Evolutionary conservation across 2,888 invertebrate genomes (phyloP).

Genomic region (Gortyna flavago): DNA sequence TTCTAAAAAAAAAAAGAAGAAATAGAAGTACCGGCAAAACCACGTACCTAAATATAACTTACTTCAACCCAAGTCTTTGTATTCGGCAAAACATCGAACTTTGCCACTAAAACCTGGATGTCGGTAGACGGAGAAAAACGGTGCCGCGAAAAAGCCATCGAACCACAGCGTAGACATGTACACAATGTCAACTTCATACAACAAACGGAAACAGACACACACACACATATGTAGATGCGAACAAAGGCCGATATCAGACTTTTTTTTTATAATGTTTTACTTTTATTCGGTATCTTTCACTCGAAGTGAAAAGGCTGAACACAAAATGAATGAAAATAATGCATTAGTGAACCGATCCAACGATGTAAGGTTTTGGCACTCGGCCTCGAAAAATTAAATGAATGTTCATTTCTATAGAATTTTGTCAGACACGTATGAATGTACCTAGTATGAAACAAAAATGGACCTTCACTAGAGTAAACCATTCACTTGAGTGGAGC

Average conservation of each 20-base stretch:
- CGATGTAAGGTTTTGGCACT: background rate
- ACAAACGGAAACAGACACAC: background rate
- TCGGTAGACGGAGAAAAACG: constrained; percentile 5
- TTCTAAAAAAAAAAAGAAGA: background rate
- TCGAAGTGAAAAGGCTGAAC: background rate
- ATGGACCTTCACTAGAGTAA: background rate
- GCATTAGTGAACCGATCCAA: background rate
- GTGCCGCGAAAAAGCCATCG: background rate
- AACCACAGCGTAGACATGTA: background rate
- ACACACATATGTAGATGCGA: too few relatives aligned
- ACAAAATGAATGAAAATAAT: background rate
- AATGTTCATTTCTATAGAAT: background rate
- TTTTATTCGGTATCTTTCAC: background rate
- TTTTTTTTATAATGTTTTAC: background rate
- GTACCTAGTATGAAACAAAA: background rate
- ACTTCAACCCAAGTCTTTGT: constrained; percentile 10
- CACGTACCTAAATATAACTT: constrained; percentile 28
- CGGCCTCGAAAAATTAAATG: background rate
- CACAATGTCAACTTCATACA: background rate
- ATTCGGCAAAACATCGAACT: constrained; percentile 13
- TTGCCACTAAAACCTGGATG: constrained; percentile 27
- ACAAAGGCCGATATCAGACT: too few relatives aligned
- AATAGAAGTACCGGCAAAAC: background rate
- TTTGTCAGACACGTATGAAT: background rate
- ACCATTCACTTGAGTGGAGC: background rate